Percentiles rank a stretch among this genome's conserved stretches.
These are phyloP conservation scores for Hydropotes inermis DNA, from an alignment of 2,113 vertebrate genomes.

Conservation along the genomic window DNA sequence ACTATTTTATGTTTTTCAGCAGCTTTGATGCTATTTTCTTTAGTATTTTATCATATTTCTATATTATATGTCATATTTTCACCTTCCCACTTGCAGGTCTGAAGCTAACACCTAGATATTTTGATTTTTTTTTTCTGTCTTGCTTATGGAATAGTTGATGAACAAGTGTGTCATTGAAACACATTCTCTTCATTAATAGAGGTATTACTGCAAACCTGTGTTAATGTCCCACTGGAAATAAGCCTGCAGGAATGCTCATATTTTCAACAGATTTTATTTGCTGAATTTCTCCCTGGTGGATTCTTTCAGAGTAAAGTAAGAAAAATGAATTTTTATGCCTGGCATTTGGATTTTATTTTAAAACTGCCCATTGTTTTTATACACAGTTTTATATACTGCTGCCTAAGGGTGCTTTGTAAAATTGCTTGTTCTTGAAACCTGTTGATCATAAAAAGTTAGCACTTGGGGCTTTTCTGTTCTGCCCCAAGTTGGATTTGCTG, in stretches of 20 bases:
- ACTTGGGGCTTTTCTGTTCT: neutral
- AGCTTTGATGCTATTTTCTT: neutral
- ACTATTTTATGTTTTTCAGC: neutral
- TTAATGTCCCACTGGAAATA: constrained; percentile 61
- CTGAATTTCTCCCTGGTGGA: constrained; percentile 65
- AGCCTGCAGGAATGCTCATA: constrained; percentile 49
- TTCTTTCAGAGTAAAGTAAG: constrained; percentile 61
- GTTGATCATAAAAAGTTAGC: constrained; percentile 18
- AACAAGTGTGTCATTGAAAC: constrained; percentile 43
- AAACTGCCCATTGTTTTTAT: constrained; percentile 44
- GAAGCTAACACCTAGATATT: neutral
- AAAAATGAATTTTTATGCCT: constrained; percentile 62
- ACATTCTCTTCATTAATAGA: constrained; percentile 58
- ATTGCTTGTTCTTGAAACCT: constrained; percentile 20
- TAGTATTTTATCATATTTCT: neutral
- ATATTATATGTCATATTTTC: neutral
- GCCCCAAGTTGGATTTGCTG: neutral
- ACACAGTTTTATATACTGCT: neutral
- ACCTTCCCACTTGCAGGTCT: neutral
- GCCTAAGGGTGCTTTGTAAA: constrained; percentile 34
- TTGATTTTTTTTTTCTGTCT: constrained; percentile 23
- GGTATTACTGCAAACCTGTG: neutral
- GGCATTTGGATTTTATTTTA: constrained; percentile 58
- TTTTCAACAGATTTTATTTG: constrained; percentile 69
- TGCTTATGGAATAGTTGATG: constrained; percentile 37